Evolutionary conservation across 1,140 invertebrate species (phyloP).

Genomic region (Anastrepha obliqua): DNA sequence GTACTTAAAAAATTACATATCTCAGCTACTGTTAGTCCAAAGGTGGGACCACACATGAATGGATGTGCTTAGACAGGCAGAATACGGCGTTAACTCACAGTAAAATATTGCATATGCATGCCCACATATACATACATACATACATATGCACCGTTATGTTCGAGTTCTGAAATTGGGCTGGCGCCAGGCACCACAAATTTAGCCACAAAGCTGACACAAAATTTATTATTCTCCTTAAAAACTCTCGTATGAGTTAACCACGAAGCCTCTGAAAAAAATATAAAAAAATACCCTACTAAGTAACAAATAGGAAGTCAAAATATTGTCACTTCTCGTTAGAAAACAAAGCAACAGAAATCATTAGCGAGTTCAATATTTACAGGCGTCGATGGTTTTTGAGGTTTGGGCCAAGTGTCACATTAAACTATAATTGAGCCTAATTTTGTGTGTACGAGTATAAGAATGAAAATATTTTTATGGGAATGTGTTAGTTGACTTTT

Average conservation of each 20-base stretch:
- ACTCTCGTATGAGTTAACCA: too few species aligned
- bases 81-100: too few species aligned
- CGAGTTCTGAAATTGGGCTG: background rate
- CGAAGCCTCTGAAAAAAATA: background rate
- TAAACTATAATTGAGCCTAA: background rate
- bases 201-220: constrained; percentile 6
- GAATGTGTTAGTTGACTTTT: too few species aligned
- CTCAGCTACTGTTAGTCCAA: background rate
- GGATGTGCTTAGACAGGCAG: too few species aligned
- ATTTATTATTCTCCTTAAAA: background rate
- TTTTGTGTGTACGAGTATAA: background rate
- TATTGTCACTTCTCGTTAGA: constrained; percentile 27
- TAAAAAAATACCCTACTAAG: background rate
- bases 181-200: constrained; percentile 15
- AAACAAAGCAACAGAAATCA: background rate
- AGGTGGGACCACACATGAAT: too few species aligned
- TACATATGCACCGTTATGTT: too few species aligned
- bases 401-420: constrained; percentile 2
- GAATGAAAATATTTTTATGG: background rate
- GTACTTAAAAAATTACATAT: background rate
- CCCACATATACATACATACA: too few species aligned
- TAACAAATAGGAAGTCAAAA: constrained; percentile 32
- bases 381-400: background rate
- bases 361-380: background rate
- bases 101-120: too few species aligned